These are phyloP conservation scores for Parasteatoda tepidariorum DNA, from an alignment of 1,140 invertebrate species.

Conservation along the genomic window DNA sequence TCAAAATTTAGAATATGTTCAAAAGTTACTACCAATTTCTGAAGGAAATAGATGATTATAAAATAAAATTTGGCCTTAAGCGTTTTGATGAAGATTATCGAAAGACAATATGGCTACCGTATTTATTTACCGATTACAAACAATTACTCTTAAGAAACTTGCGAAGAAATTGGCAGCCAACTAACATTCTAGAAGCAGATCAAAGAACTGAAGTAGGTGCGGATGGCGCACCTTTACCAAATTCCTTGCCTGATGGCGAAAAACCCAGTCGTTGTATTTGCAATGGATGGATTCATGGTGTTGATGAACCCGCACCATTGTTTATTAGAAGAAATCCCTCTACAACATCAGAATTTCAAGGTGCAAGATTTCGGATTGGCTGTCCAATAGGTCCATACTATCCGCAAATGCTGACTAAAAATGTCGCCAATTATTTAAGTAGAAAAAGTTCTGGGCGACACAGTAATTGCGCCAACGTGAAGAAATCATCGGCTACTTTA, in stretches of 20 bases:
- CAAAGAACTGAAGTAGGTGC: neutral
- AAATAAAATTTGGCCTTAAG: neutral
- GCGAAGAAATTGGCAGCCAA: neutral
- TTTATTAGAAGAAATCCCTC: slow-evolving; percentile 6
- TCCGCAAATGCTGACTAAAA: neutral
- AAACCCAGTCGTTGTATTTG: neutral
- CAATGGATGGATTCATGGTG: neutral
- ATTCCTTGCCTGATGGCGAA: neutral
- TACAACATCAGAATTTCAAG: slow-evolving; percentile 21
- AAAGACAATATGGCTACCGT: slow-evolving; percentile 15
- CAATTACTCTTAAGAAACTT: neutral
- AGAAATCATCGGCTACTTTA: slow-evolving; percentile 8
- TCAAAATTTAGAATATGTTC: slow-evolving; percentile 5
- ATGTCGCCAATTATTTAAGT: neutral
- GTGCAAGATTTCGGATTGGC: neutral
- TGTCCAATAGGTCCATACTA: neutral
- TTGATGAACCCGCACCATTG: neutral
- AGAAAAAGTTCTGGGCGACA: neutral
- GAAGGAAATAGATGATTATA: slow-evolving; percentile 1
- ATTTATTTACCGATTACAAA: neutral
- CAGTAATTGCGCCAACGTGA: neutral
- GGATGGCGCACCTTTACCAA: neutral
- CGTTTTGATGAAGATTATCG: slow-evolving; percentile 28
- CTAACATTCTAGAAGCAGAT: neutral
- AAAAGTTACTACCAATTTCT: slow-evolving; percentile 11